These are phyloP conservation scores for Denticeps clupeoides DNA, from an alignment of 2,797 vertebrate species.

Conservation along the genomic window DNA sequence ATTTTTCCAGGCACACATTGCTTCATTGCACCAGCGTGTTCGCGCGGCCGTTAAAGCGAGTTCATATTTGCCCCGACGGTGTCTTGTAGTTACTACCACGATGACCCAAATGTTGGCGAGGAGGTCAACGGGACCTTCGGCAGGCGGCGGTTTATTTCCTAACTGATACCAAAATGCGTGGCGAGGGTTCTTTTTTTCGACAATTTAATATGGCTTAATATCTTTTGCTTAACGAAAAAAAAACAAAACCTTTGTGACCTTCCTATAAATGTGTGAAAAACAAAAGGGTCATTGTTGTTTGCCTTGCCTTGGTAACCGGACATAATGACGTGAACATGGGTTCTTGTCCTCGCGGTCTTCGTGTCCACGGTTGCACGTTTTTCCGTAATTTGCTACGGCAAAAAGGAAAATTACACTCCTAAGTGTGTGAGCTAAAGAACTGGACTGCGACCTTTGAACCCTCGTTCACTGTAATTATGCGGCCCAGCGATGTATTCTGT, in stretches of 20 bases:
- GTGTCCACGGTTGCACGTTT: conserved; percentile 18
- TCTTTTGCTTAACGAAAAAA: conserved; percentile 7
- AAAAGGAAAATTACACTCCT: background rate
- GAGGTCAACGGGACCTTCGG: background rate
- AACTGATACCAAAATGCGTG: conserved; percentile 14
- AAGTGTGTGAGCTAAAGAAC: too few species aligned
- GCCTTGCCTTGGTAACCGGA: conserved; percentile 21
- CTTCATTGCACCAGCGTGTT: too few species aligned
- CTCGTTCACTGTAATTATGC: background rate
- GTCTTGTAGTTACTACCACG: background rate
- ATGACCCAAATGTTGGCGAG: conserved; percentile 4
- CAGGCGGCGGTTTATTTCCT: conserved; percentile 3
- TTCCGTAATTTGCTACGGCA: too few species aligned
- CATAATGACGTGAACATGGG: conserved; percentile 24
- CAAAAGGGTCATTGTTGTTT: conserved; percentile 17
- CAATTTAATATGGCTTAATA: conserved; percentile 9
- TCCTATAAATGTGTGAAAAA: conserved; percentile 15
- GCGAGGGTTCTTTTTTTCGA: conserved; percentile 7
- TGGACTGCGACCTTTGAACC: too few species aligned
- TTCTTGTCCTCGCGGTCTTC: conserved; percentile 12
- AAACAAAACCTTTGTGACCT: conserved; percentile 22
- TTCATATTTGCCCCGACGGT: too few species aligned
- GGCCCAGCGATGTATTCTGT: background rate
- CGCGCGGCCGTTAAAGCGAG: too few species aligned
- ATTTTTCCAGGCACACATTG: too few species aligned